Evolutionary conservation across 2,888 invertebrate genomes (phyloP).

Genomic region (Andrena hattorfiana): DNA sequence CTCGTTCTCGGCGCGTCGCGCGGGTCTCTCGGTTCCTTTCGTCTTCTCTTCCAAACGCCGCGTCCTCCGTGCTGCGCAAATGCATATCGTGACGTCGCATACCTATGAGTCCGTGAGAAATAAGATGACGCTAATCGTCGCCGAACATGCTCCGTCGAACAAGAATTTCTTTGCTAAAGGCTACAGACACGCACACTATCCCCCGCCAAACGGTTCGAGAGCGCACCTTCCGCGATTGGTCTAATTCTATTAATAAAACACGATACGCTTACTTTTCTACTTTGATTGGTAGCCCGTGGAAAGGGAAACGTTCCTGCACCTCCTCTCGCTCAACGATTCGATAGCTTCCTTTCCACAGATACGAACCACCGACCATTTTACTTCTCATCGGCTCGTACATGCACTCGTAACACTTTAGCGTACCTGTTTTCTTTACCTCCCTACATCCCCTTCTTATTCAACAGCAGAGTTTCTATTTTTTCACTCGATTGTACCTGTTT

Average conservation of each 20-base stretch:
- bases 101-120: conserved; percentile 58
- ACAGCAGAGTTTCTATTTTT: conserved; percentile 74
- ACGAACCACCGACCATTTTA: conserved; percentile 25
- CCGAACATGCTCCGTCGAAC: neutral
- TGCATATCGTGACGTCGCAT: neutral
- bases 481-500: conserved; percentile 72
- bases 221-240: conserved; percentile 16
- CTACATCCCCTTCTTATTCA: conserved; percentile 51
- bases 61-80: conserved; percentile 4
- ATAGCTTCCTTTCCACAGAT: neutral
- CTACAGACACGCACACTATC: conserved; percentile 31
- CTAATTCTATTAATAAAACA: conserved; percentile 1
- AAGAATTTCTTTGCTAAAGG: conserved; percentile 7
- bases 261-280: conserved; percentile 57
- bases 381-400: conserved; percentile 63
- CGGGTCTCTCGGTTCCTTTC: conserved; percentile 48
- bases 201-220: neutral
- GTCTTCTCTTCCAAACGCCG: conserved; percentile 44
- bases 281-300: neutral
- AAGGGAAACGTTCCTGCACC: conserved; percentile 14
- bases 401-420: conserved; percentile 46
- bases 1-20: conserved; percentile 43
- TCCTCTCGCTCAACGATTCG: neutral
- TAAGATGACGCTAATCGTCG: conserved; percentile 16
- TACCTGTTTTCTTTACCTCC: conserved; percentile 66